phyloP scores from a whole-genome alignment of 2,797 vertebrate species.

The Hapalemur alaotrensis region DNA sequence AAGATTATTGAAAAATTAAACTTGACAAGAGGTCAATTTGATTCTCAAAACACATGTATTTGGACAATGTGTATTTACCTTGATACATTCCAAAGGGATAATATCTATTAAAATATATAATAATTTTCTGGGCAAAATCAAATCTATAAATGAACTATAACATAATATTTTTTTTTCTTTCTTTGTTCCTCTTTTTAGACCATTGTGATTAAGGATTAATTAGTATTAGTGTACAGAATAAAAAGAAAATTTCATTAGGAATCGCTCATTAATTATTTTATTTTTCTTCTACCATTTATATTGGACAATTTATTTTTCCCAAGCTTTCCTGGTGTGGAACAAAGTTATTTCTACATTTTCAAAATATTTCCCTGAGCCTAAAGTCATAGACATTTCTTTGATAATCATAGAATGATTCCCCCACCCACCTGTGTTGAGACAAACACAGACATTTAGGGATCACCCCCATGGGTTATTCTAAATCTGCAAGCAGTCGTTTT shows the following conservation, averaged over 20 bases:
- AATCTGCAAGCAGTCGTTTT: neutral
- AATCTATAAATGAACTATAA: neutral
- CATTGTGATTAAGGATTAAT: neutral
- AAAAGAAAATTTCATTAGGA: neutral
- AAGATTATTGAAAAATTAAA: neutral
- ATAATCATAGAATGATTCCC: neutral
- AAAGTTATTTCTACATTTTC: neutral
- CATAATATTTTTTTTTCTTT: neutral
- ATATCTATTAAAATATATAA: neutral
- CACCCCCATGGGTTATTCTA: neutral
- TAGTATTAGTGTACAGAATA: neutral
- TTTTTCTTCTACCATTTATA: neutral
- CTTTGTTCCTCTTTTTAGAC: neutral
- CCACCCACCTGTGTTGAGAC: neutral
- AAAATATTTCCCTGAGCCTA: neutral
- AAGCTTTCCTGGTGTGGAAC: neutral
- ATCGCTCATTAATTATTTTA: neutral
- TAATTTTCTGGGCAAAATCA: neutral
- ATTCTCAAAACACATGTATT: neutral
- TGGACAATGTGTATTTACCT: neutral
- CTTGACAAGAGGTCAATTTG: neutral
- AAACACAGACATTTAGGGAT: neutral
- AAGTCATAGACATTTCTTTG: neutral
- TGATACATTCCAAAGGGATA: neutral
- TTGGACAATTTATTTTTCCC: neutral